Conservation (phyloP, 1,140 invertebrate genomes). For the Drosophila littoralis region DNA sequence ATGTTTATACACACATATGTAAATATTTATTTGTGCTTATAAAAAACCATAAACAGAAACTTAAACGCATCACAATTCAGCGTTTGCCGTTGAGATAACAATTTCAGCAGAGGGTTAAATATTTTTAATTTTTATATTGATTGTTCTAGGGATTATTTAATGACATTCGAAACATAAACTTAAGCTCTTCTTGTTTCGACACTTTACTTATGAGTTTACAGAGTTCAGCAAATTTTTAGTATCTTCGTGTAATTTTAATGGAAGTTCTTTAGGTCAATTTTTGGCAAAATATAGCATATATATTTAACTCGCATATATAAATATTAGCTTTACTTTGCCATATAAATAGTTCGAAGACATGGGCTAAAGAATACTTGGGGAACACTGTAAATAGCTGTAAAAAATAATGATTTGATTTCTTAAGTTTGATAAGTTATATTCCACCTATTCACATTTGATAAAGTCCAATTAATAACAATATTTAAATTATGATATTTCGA, state of each 20-base stretch:
- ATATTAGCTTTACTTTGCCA: background rate
- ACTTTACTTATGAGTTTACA: conserved; percentile 3
- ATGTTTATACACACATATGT: conserved; percentile 9
- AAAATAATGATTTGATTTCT: background rate
- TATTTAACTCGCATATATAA: background rate
- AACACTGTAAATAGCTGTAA: background rate
- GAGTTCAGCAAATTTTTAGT: conserved; percentile 72
- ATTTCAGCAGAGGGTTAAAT: conserved; percentile 8
- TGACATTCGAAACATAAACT: conserved; percentile 10
- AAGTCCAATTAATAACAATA: background rate
- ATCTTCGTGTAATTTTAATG: conserved; percentile 29
- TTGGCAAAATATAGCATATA: background rate
- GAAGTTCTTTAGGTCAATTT: conserved; percentile 56
- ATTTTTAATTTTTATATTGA: background rate
- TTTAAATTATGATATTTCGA: background rate
- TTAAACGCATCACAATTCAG: background rate
- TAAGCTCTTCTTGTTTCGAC: too few species aligned
- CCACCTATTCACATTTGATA: background rate
- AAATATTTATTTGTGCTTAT: conserved; percentile 27
- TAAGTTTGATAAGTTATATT: background rate
- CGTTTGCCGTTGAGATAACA: background rate
- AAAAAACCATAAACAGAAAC: conserved; percentile 6
- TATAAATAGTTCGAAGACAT: conserved; percentile 1
- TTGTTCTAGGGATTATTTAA: conserved; percentile 3
- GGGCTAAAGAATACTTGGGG: background rate